phyloP scores from a whole-genome alignment of 1,140 invertebrate species.

The Amyelois transitella region DNA sequence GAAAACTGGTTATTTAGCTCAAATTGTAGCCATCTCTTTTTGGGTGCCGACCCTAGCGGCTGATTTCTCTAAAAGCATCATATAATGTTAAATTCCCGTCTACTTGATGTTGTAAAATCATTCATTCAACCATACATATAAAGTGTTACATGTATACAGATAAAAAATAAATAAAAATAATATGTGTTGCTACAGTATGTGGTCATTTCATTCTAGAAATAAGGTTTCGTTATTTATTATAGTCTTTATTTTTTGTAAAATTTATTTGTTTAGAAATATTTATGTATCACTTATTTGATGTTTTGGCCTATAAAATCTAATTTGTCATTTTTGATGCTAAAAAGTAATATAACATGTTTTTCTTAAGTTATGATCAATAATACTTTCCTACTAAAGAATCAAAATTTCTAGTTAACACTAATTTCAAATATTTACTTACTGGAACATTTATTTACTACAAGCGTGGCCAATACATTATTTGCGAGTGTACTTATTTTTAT shows the following conservation, averaged over 20 bases:
- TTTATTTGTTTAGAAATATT: not conserved
- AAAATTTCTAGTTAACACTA: too few species aligned
- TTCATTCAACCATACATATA: too few species aligned
- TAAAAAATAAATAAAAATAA: not conserved
- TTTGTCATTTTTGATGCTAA: not conserved
- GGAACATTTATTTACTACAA: too few species aligned
- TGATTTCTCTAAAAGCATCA: too few species aligned
- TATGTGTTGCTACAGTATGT: not conserved
- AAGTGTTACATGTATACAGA: not conserved
- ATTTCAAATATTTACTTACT: too few species aligned
- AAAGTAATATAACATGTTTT: constrained; percentile 3
- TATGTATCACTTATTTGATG: not conserved
- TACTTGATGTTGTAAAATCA: too few species aligned
- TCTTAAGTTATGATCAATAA: too few species aligned
- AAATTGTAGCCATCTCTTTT: too few species aligned
- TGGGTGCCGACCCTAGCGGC: too few species aligned
- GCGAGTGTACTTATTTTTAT: not conserved
- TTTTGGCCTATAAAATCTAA: not conserved
- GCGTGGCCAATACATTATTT: not conserved
- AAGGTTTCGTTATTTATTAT: not conserved
- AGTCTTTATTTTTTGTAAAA: not conserved
- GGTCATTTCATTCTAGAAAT: not conserved
- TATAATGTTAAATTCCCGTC: too few species aligned
- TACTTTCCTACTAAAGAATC: too few species aligned
- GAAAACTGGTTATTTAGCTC: too few species aligned